Percentiles rank a stretch among this genome's conserved stretches.
Evolutionary conservation across 2,113 vertebrate genomes (phyloP).

Genomic region (Rhagologus leucostigma): DNA sequence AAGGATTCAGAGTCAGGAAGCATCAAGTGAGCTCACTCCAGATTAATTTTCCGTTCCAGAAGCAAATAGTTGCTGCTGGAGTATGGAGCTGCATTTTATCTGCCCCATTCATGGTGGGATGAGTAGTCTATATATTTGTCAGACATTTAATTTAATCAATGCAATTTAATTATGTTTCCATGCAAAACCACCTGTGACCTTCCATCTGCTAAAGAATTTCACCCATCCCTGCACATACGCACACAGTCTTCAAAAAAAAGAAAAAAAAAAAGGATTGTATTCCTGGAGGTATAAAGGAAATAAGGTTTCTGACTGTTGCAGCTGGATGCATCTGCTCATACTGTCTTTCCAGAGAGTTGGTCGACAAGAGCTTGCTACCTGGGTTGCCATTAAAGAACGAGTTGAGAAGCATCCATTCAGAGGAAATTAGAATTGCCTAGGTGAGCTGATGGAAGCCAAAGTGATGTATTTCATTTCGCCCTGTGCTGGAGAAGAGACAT

Average conservation of each 20-base stretch:
- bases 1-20: conserved; percentile 72
- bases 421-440: neutral
- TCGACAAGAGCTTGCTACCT: neutral
- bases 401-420: neutral
- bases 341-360: neutral
- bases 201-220: conserved; percentile 56
- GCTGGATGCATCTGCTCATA: neutral
- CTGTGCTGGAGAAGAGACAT: neutral
- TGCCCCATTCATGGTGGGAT: conserved; percentile 35
- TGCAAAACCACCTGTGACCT: conserved; percentile 72
- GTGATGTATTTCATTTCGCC: neutral
- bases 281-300: neutral
- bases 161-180: conserved; percentile 71
- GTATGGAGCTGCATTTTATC: conserved; percentile 54
- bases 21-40: conserved; percentile 66
- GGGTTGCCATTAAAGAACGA: neutral
- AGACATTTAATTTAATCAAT: conserved; percentile 64
- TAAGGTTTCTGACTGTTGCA: neutral
- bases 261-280: neutral
- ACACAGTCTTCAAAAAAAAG: neutral
- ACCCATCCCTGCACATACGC: neutral
- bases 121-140: conserved; percentile 24
- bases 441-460: neutral
- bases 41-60: conserved; percentile 64
- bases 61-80: neutral